Conservation (phyloP, 2,113 vertebrate genomes). For the Catharus bicknelli region DNA sequence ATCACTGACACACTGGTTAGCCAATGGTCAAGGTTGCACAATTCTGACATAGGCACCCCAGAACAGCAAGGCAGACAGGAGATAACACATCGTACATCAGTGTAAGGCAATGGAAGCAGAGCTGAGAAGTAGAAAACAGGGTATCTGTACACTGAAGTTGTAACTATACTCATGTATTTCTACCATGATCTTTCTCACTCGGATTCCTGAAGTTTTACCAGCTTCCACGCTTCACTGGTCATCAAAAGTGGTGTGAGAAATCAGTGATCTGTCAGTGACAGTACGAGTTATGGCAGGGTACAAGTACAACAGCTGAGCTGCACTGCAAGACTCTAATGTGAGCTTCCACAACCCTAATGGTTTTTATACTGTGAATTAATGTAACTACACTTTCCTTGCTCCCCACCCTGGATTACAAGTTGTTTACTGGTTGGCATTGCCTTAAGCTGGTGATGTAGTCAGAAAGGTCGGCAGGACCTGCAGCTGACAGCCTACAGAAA, state of each 20-base stretch:
- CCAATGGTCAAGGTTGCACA: neutral
- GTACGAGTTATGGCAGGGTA: neutral
- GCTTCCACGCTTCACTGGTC: neutral
- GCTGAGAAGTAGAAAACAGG: neutral
- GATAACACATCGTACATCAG: neutral
- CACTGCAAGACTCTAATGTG: neutral
- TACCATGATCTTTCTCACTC: neutral
- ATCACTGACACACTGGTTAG: neutral
- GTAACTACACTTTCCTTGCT: neutral
- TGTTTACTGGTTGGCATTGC: neutral
- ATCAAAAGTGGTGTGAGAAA: neutral
- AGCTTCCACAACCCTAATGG: neutral
- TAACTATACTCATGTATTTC: neutral
- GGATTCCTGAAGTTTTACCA: neutral
- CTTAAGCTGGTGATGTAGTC: neutral
- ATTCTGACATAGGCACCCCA: neutral
- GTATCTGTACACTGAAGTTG: neutral
- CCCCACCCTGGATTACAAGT: neutral
- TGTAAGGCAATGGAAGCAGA: neutral
- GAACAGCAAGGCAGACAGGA: neutral
- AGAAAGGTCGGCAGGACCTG: neutral
- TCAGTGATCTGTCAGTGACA: neutral
- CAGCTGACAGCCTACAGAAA: neutral
- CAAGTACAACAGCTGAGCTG: neutral
- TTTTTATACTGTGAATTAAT: neutral